These are phyloP conservation scores for Muntiacus muntjak DNA, from an alignment of 2,113 vertebrate species.

Conservation along the genomic window DNA sequence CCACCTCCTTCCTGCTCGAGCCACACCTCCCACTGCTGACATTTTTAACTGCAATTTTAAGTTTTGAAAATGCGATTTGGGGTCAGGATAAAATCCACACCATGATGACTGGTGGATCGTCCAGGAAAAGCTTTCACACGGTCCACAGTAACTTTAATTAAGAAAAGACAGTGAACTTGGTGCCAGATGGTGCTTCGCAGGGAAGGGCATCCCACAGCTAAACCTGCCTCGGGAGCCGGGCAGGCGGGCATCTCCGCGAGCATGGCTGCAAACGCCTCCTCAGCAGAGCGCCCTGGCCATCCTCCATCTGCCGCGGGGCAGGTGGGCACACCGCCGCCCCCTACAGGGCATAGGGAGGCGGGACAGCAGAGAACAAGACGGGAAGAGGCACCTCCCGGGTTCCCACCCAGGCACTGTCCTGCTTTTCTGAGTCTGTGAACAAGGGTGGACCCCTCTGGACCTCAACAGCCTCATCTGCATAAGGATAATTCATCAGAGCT, in stretches of 20 bases:
- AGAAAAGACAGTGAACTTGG: constrained; percentile 33
- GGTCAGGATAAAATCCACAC: neutral
- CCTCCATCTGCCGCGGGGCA: neutral
- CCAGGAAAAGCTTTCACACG: neutral
- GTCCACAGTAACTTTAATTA: constrained; percentile 56
- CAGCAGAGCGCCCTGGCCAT: neutral
- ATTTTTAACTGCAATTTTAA: neutral
- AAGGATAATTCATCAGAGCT: neutral
- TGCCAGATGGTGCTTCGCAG: constrained; percentile 57
- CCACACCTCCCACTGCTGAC: constrained; percentile 5
- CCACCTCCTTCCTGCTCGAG: neutral
- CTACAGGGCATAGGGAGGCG: neutral
- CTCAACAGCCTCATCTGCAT: neutral
- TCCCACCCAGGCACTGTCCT: neutral
- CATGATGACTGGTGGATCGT: neutral
- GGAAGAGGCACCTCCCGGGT: neutral
- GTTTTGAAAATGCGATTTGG: neutral
- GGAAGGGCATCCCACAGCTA: constrained; percentile 53
- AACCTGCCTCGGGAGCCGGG: constrained; percentile 28
- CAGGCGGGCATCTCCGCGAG: neutral
- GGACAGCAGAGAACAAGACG: neutral
- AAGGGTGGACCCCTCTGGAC: neutral
- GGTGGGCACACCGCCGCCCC: neutral
- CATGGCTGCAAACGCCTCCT: constrained; percentile 22
- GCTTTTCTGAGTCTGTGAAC: neutral